Evolutionary conservation across 1,140 invertebrate species (phyloP), one percentile per base, ranked within the genome.

Genomic region (Magallana angulata): DNA sequence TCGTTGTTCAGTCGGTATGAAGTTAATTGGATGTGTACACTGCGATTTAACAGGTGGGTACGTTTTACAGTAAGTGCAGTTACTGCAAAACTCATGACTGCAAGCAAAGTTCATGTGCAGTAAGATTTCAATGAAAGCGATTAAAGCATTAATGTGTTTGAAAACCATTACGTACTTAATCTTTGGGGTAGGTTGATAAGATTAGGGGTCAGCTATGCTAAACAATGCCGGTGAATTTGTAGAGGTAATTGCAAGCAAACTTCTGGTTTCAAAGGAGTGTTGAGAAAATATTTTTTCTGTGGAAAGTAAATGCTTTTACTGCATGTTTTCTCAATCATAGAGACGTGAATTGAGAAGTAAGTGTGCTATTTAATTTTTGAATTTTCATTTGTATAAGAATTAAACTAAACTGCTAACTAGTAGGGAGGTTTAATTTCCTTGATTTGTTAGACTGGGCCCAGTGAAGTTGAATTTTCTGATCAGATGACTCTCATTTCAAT

Each of bases 181-280:
- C 68, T 76, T 76, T 48, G 24, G 68, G 68, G 68, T 76, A 76
- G 68, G 24, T 76, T 76, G 68, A 76, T 76, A 76, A 36, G 68
- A 76, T 76, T 76, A 76, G 68, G 24, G 24, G 18, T 30, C 68
- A 30, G 12, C 24, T 30, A 30, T 30, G 68, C 24, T 76, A 12
- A 76, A 76, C 18, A 12, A 30, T 12, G 12, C 36, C 36, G 36
- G 36, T 48, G 36, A 48, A 48, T 48, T 48, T 48, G 36, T 48
- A 0, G 14, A 24, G 18, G 24, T 36, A 76, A 36, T 30, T 24
- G 68, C 68, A 76, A 76, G 36, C 68, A 76, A 76, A 76, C 6
- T 64, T 76, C 24, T 76, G 24, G 18, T 76, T 76, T 76, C 68
- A n/a, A 18, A n/a, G 60, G 18, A 64, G 18, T n/a, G 60, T 64